phyloP scores from a whole-genome alignment of 2,888 invertebrate species.

The Ametastegia equiseti region DNA sequence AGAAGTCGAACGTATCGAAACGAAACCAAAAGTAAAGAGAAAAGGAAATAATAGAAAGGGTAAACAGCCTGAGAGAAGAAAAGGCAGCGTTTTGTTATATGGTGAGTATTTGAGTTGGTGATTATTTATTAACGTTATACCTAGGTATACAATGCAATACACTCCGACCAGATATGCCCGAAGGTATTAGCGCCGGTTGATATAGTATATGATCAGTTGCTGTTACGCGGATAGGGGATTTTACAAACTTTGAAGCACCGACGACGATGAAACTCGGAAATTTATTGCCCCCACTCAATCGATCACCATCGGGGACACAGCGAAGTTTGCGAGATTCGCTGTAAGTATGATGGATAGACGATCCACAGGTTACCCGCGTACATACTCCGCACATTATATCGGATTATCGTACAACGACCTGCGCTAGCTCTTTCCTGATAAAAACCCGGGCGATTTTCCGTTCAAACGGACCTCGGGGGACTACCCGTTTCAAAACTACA shows the following conservation, averaged over 20 bases:
- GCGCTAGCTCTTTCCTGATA: not conserved
- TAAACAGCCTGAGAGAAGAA: not conserved
- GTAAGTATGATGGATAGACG: slow-evolving; percentile 20
- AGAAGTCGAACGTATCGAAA: too few relatives aligned
- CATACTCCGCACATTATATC: not conserved
- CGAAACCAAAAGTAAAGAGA: not conserved
- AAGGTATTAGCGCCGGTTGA: too few relatives aligned
- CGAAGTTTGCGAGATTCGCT: not conserved
- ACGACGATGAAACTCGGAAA: not conserved
- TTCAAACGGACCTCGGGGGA: not conserved
- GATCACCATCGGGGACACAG: not conserved
- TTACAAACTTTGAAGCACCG: not conserved
- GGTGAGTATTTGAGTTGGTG: not conserved
- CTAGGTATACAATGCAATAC: not conserved
- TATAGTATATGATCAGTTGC: too few relatives aligned
- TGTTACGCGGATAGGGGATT: too few relatives aligned
- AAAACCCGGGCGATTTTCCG: not conserved
- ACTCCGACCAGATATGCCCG: too few relatives aligned
- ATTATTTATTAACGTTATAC: not conserved
- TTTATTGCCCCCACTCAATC: not conserved
- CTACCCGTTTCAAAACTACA: not conserved
- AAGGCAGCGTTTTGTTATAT: slow-evolving; percentile 12
- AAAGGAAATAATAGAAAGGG: not conserved
- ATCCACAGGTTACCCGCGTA: not conserved
- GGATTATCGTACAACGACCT: not conserved